Conservation (phyloP, 2,888 invertebrate genomes). For the Romanomermis culicivorax region DNA sequence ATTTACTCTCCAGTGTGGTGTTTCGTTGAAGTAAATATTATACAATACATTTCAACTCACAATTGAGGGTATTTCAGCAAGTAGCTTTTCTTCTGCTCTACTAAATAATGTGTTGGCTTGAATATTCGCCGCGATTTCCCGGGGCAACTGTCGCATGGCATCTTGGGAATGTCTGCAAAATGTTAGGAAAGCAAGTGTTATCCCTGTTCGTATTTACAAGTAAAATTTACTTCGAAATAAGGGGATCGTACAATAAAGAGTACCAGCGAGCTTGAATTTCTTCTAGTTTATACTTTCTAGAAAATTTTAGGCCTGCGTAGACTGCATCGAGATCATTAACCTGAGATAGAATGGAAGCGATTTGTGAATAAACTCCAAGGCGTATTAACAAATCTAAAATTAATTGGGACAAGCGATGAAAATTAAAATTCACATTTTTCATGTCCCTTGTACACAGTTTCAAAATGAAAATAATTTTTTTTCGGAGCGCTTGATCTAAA, state of each 20-base stretch:
- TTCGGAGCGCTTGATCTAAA: no score
- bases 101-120: constrained; percentile 74
- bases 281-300: constrained; percentile 72
- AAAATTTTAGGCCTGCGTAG: constrained; percentile 77
- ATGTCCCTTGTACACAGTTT: no score
- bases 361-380: no score
- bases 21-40: no score
- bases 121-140: constrained; percentile 61
- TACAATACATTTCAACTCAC: no score
- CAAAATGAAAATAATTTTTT: no score
- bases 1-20: no score
- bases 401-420: no score
- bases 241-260: constrained; percentile 76
- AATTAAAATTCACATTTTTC: no score
- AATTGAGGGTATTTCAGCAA: constrained; percentile 58
- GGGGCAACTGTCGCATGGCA: constrained; percentile 78
- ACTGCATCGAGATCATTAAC: constrained; percentile 43
- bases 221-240: constrained; percentile 42
- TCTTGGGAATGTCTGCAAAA: constrained; percentile 52
- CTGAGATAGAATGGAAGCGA: constrained; percentile 33
- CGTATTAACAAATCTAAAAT: no score
- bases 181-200: background rate
- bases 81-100: constrained; percentile 61
- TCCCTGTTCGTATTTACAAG: background rate
- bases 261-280: constrained; percentile 92